These are phyloP conservation scores for Sebastes paucispinis DNA, from an alignment of 2,797 vertebrate genomes.

Conservation along the genomic window DNA sequence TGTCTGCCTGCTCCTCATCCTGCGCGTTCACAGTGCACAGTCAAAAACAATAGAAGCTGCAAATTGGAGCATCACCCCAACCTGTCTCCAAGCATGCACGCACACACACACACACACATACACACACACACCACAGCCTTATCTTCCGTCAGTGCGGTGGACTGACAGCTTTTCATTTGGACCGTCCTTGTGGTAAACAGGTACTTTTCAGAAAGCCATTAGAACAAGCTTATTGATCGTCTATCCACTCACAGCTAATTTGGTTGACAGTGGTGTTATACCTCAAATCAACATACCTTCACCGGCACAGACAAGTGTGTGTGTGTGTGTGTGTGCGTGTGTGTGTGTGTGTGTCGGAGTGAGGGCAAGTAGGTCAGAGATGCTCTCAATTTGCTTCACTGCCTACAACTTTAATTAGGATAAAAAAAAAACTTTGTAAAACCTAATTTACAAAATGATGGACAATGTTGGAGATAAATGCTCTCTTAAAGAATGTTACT, in stretches of 20 bases:
- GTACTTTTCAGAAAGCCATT: constrained; percentile 10
- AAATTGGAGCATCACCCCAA: not conserved
- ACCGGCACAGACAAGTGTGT: not conserved
- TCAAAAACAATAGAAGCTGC: not conserved
- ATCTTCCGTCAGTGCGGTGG: constrained; percentile 1
- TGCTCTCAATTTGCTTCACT: not conserved
- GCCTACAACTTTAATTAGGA: not conserved
- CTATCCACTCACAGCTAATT: constrained; percentile 10
- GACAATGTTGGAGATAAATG: not conserved
- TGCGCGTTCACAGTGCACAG: not conserved
- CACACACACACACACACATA: not conserved
- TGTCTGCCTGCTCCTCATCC: not conserved
- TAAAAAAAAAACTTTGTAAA: not conserved
- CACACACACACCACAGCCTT: not conserved
- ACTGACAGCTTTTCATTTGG: constrained; percentile 47
- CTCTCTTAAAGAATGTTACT: not conserved
- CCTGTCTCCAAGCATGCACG: not conserved
- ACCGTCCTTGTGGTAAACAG: constrained; percentile 31
- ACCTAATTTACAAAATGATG: not conserved
- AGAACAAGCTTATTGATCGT: constrained; percentile 23
- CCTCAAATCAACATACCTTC: constrained; percentile 6
- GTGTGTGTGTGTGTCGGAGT: not conserved
- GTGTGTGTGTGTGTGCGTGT: not conserved
- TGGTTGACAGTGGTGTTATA: constrained; percentile 13
- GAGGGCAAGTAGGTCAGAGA: not conserved